Evolutionary conservation across 2,113 vertebrate species (phyloP), one percentile per base, ranked within the genome.

Genomic region (Phasianus colchicus): DNA sequence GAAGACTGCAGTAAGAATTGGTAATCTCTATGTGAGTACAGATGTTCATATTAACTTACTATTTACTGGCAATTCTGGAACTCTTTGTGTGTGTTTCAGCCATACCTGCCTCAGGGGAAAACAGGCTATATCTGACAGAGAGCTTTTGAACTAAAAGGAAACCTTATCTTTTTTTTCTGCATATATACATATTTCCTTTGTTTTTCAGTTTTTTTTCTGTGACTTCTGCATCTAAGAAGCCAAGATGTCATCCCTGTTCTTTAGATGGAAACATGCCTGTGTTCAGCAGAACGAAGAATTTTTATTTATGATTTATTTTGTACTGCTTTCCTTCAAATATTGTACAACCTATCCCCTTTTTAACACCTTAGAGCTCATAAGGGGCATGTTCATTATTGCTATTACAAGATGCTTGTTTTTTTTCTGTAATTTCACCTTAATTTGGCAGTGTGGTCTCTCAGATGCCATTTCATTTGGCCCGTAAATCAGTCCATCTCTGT

Each of bases 391-490:
- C 9, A 3, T 5, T 92, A 67, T 17, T 82, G 83, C 66, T 90
- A 11, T 66, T 64, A 82, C 42, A 83, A 55, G 70, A 81, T 79
- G 83, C 32, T 67, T 90, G 90, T 32, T 85, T 82, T 88, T 47
- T 88, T 83, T 63, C 47, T 83, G 67, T 85, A 83, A 58, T 95
- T 92, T 81, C 72, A 88, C 83, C 89, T 72, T 30, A 80, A 50
- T 55, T 50, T 72, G 66, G 34, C 83, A 90, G 42, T 45, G 71
- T 58, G 79, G 63, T 61, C 52, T 90, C 43, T 29, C 40, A 50
- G 72, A 90, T 92, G 75, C 45, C 47, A 64, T 92, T 88, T 83
- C 48, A 63, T 94, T 86, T 90, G 84, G 73, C 83, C 60, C 83
- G 69, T 80, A 90, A 80, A 90, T 86, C 76, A 74, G 32, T 74